phyloP scores from a whole-genome alignment of 2,888 invertebrate species.

The Periphyllus acericola region DNA sequence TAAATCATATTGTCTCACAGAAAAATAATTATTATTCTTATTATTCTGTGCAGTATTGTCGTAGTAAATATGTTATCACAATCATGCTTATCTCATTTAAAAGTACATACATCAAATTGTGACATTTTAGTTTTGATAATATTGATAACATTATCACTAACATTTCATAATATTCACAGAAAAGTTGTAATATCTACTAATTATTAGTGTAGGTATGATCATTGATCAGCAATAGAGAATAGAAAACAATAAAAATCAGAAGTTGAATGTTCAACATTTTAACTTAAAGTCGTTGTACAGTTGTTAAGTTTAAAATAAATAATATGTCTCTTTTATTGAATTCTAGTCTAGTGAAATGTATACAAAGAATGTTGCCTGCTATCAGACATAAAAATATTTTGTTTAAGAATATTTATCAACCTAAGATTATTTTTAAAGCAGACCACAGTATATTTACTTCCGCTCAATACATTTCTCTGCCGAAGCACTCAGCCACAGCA shows the following conservation, averaged over 20 bases:
- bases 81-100: no score
- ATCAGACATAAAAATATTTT: neutral
- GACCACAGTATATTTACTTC: neutral
- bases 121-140: neutral
- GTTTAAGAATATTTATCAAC: neutral
- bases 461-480: neutral
- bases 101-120: neutral
- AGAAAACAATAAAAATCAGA: neutral
- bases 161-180: neutral
- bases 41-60: no score
- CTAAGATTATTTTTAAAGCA: neutral
- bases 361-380: conserved; percentile 14
- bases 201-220: neutral
- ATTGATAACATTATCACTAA: neutral
- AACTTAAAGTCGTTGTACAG: neutral
- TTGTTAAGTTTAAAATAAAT: neutral
- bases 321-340: conserved; percentile 23
- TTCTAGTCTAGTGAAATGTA: neutral
- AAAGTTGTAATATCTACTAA: neutral
- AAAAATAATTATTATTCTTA: no score
- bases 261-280: neutral
- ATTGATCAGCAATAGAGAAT: neutral
- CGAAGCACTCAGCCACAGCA: neutral
- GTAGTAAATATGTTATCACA: no score
- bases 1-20: no score